Evolutionary conservation across 2,888 invertebrate species (phyloP).

Genomic region (Merodon equestris): DNA sequence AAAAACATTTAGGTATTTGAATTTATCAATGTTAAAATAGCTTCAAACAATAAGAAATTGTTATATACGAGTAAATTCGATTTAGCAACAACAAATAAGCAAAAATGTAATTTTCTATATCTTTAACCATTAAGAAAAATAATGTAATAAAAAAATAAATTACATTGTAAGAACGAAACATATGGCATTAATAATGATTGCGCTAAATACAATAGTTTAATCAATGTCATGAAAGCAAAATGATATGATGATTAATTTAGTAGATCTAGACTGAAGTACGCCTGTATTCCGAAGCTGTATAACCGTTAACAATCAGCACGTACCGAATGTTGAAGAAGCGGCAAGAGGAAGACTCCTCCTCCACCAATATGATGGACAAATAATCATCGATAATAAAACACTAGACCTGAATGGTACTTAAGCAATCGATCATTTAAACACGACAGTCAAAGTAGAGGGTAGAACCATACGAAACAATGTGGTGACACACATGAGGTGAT

Average conservation of each 20-base stretch:
- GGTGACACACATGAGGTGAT: constrained; percentile 1
- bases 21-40: too few species aligned
- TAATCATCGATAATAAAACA: too few species aligned
- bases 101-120: too few species aligned
- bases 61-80: constrained; percentile 42
- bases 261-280: constrained; percentile 23
- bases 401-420: constrained; percentile 7
- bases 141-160: constrained; percentile 23
- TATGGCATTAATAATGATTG: constrained; percentile 5
- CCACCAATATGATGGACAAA: too few species aligned
- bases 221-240: too few species aligned
- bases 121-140: constrained; percentile 33
- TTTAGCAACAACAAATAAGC: constrained; percentile 37
- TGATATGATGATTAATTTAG: too few species aligned
- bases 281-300: constrained; percentile 9
- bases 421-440: constrained; percentile 2
- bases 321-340: constrained; percentile 1
- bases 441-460: not conserved
- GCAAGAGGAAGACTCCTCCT: too few species aligned
- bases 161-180: constrained; percentile 23
- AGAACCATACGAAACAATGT: not conserved
- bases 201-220: constrained; percentile 11
- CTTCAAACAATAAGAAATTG: too few species aligned
- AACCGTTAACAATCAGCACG: constrained; percentile 1
- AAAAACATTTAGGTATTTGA: too few species aligned